Evolutionary conservation across 2,113 vertebrate species (phyloP).

Genomic region (Ia io): DNA sequence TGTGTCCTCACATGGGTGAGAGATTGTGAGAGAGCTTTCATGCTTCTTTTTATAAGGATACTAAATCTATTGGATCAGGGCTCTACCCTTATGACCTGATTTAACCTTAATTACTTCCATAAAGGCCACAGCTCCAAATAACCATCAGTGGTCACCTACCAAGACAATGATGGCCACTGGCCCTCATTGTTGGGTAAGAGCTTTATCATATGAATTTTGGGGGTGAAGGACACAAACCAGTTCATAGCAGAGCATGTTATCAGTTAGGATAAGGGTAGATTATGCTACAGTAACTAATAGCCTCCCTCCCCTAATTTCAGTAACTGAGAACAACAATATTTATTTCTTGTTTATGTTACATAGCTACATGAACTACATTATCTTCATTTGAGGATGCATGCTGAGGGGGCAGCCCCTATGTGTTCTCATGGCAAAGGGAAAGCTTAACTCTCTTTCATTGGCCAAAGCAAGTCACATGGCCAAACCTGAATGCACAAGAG

Average conservation of each 20-base stretch:
- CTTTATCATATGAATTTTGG: not conserved
- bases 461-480: not conserved
- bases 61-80: not conserved
- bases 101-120: not conserved
- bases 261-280: not conserved
- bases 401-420: not conserved
- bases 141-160: constrained; percentile 67
- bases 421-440: not conserved
- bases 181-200: constrained; percentile 43
- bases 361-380: not conserved
- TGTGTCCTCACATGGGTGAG: not conserved
- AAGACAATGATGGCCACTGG: constrained; percentile 81
- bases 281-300: not conserved
- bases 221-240: not conserved
- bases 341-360: not conserved
- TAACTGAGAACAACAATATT: not conserved
- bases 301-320: not conserved
- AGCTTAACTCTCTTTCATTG: not conserved
- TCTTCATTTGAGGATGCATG: not conserved
- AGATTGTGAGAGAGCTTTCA: not conserved
- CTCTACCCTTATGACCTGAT: not conserved
- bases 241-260: not conserved
- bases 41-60: not conserved
- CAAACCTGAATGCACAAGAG: not conserved
- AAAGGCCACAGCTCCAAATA: not conserved